Evolutionary conservation across 2,888 invertebrate species (phyloP).

Genomic region (Cordilura impudica): DNA sequence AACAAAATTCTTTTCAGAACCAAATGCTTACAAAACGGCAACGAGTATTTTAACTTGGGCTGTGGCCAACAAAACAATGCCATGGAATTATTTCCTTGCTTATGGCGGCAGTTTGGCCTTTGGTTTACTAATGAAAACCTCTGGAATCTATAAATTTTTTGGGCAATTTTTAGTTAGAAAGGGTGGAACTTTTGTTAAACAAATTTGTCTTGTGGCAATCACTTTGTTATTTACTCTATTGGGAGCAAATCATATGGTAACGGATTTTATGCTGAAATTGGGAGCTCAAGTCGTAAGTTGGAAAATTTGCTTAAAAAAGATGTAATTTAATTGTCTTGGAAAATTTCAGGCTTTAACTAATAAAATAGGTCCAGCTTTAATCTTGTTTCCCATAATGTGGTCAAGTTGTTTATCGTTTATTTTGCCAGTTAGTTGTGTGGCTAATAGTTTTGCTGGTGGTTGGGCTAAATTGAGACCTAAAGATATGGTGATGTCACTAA

Average conservation of each 20-base stretch:
- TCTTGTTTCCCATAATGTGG: slow-evolving; percentile 31
- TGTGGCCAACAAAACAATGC: slow-evolving; percentile 15
- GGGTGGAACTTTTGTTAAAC: not conserved
- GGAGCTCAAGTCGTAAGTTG: not conserved
- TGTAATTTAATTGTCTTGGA: not conserved
- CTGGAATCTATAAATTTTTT: slow-evolving; percentile 7
- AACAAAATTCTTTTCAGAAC: slow-evolving; percentile 27
- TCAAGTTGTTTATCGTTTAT: slow-evolving; percentile 34
- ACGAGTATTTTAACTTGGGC: slow-evolving; percentile 46
- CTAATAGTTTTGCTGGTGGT: slow-evolving; percentile 43
- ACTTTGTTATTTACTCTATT: slow-evolving; percentile 11
- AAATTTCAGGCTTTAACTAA: not conserved
- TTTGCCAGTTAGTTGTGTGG: slow-evolving; percentile 41
- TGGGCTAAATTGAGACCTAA: slow-evolving; percentile 50
- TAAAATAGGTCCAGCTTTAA: not conserved
- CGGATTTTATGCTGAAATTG: slow-evolving; percentile 28
- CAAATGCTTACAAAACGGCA: not conserved
- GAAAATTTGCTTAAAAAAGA: not conserved
- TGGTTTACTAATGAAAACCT: slow-evolving; percentile 22
- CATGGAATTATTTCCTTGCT: slow-evolving; percentile 40
- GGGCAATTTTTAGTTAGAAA: not conserved
- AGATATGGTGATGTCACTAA: slow-evolving; percentile 38
- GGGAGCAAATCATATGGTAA: slow-evolving; percentile 34
- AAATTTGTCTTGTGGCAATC: slow-evolving; percentile 24
- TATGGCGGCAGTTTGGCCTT: slow-evolving; percentile 39